A percentile compares a stretch with the other conserved stretches of the same genome.
These are phyloP conservation scores for Coremacera marginata DNA, from an alignment of 2,888 invertebrate species.

Conservation along the genomic window DNA sequence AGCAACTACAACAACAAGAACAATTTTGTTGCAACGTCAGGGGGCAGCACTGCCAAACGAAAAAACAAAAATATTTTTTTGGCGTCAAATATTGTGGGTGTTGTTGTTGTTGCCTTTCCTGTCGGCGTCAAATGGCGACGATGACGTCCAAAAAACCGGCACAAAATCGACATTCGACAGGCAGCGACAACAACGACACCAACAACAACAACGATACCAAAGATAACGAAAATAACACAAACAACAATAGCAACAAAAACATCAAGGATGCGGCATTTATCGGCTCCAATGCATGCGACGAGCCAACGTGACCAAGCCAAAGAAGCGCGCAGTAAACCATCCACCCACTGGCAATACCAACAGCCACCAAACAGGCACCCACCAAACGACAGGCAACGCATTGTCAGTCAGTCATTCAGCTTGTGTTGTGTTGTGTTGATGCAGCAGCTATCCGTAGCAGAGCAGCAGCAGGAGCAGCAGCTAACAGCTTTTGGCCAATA, in stretches of 20 bases:
- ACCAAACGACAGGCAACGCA: constrained; percentile 1
- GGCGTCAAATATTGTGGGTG: constrained; percentile 35
- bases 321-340: constrained; percentile 38
- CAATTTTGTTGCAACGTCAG: background rate
- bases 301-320: constrained; percentile 57
- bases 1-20: constrained; percentile 28
- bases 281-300: constrained; percentile 62
- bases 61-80: constrained; percentile 33
- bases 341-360: constrained; percentile 32
- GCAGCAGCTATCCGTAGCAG: background rate
- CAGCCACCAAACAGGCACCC: constrained; percentile 35
- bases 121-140: constrained; percentile 18
- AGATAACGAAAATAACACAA: constrained; percentile 7
- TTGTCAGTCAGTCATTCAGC: background rate
- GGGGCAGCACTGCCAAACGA: background rate
- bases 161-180: constrained; percentile 42
- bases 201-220: constrained; percentile 37
- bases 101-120: background rate
- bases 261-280: constrained; percentile 52
- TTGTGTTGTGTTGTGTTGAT: background rate
- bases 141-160: constrained; percentile 33
- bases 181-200: constrained; percentile 3
- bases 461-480: constrained; percentile 4
- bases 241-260: constrained; percentile 34
- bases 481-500: constrained; percentile 59